phyloP scores from a whole-genome alignment of 2,888 invertebrate species.

The Amphiduros pacificus region DNA sequence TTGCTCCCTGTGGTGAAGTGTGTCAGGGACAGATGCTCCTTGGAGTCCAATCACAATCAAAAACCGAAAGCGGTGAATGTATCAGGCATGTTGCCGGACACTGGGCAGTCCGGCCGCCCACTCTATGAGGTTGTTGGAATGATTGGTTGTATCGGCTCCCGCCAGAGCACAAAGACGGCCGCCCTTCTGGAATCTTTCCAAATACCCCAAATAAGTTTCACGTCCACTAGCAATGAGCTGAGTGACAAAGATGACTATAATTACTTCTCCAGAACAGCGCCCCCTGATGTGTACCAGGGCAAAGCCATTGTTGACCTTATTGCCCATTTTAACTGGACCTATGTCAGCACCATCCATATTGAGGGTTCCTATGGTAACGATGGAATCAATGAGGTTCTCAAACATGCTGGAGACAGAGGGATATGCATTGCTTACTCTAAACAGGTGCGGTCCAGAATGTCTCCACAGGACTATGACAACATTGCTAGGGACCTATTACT shows the following conservation, averaged over 20 bases:
- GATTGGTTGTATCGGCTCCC: no score
- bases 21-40: no score
- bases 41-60: no score
- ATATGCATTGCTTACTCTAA: conserved; percentile 10
- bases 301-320: conserved; percentile 4
- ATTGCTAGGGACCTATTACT: background rate
- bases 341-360: background rate
- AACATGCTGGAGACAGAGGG: conserved; percentile 1
- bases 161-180: no score
- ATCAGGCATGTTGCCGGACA: no score
- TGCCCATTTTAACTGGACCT: conserved; percentile 11
- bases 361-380: conserved; percentile 6
- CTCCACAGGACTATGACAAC: background rate
- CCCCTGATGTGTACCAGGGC: conserved; percentile 6
- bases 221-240: conserved; percentile 5
- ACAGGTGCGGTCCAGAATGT: background rate
- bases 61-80: no score
- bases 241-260: conserved; percentile 5
- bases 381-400: background rate
- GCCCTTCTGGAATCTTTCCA: conserved; percentile 3
- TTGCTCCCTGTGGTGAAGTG: no score
- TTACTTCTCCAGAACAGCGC: conserved; percentile 2
- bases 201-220: conserved; percentile 4
- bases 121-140: no score
- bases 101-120: no score